Base-by-base conservation (phyloP, 92 coral and sea anemone genomes). In the Porites cylindrica region DNA sequence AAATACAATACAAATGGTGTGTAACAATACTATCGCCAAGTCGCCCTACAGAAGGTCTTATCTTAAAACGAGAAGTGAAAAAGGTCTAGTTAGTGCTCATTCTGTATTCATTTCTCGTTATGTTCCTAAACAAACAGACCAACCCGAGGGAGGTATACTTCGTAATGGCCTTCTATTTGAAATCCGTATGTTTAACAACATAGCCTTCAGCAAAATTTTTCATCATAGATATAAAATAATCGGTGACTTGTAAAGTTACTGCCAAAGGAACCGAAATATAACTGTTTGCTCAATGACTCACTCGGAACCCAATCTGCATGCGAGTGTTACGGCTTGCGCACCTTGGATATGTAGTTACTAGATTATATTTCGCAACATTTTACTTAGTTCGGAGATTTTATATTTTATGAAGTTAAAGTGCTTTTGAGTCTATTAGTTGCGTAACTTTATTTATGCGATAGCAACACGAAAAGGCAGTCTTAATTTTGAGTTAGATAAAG, bases 71-170 rank as follows among this genome's bases (percentile, higher is more conserved):
- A 80, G 21, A 69, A 16, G 52, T 32, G 10, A 56, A 51, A 23
- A 4, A 32, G 66, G n/a, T 81, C 10, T 13, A 21, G 60, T 56
- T 50, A 14, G 21, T 17, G 8, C 70, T 58, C 69, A 71, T 82
- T 73, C 60, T 38, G 21, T 16, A 60, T 82, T 82, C 86, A 72
- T 61, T 38, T 68, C n/a, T 58, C 70, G 79, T 61, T 54, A 10
- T 72, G 70, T 60, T 17, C 20, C 53, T 71, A 60, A 72, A 18
- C 79, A 82, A 82, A 82, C 62, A 82, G 60, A 32, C 62, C 87
- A 82, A 70, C 56, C 47, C 7, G 86, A 82, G 69, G 86, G 69
- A 70, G 69, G 78, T 70, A 54, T 58, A 82, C 67, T 56, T 53
- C 18, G 10, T 82, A 80, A 80, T 80, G 23, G 75, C 75, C 51